Base-by-base conservation (phyloP, 2,888 invertebrate species). In the Dilophus febrilis region DNA sequence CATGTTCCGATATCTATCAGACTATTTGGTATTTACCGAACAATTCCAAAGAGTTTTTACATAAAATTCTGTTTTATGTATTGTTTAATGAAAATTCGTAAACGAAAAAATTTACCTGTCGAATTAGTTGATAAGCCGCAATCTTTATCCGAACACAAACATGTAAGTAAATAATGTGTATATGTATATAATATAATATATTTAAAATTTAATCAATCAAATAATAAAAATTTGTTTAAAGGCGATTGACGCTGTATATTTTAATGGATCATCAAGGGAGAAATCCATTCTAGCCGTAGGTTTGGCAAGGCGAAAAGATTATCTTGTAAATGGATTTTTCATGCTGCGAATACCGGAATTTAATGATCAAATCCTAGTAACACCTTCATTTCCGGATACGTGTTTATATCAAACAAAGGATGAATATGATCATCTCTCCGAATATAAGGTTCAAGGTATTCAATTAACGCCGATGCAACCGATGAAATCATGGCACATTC, bases 181-280 rank as follows among this genome's bases (percentile, higher is more conserved):
- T 22, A 6, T 22, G 8, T 6, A 22, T 22, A 22, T 6, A 6
- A 22, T 22, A 6, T 22, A 22, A 22, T 22, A 22, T 22, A 22
- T 8, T 22, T 8, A 22, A 22, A 22, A 22, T 6, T 22, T 8
- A 22, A 22, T 6, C 22, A 22, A 22, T 22, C 22, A 22, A 22
- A 22, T 22, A 22, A 22, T 22, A 22, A 10, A 29, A 27, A 43
- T n/a, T 14, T 27, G 36, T 28, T 39, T 37, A 33, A 53, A 79
- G 74, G 74, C 77, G 4, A 71, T 79, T 22, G 82, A 83, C 59
- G 72, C 68, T 1, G 69, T 74, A 6, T 74, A 72, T 48, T 73
- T 72, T 50, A 74, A 74, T 51, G 72, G 72, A 2, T 67, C 72
- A 22, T 73, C 71, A 42, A 57, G 61, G 37, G 62, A 71, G 35